Evolutionary conservation across 2,797 vertebrate species (phyloP).

Genomic region (Ataeniobius toweri): DNA sequence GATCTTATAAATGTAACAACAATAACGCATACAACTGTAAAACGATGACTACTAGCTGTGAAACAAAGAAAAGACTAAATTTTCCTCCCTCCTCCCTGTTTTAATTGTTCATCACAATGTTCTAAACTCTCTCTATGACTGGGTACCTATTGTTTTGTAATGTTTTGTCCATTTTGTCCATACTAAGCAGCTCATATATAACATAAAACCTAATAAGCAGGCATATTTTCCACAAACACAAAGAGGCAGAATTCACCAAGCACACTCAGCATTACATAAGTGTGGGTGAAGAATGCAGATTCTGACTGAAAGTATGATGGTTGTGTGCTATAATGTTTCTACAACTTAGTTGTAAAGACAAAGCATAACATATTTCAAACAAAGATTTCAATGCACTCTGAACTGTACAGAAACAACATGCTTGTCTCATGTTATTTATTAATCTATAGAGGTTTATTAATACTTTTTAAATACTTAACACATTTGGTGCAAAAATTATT

Average conservation of each 20-base stretch:
- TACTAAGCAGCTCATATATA: not conserved
- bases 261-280: not conserved
- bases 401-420: not conserved
- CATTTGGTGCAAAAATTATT: not conserved
- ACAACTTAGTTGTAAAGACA: constrained; percentile 20
- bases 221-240: not conserved
- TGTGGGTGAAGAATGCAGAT: constrained; percentile 8
- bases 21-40: not conserved
- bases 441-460: not conserved
- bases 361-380: constrained; percentile 20
- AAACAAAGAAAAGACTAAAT: not conserved
- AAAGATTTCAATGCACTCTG: constrained; percentile 2
- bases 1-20: no score
- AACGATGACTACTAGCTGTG: not conserved
- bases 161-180: not conserved
- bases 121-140: not conserved
- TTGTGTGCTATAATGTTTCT: constrained; percentile 27
- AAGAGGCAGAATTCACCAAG: not conserved
- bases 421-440: not conserved
- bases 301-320: constrained; percentile 3
- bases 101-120: not conserved
- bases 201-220: not conserved
- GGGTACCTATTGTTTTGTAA: not conserved
- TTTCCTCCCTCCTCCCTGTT: not conserved
- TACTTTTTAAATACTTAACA: not conserved